Base-by-base conservation (phyloP, 2,113 vertebrate genomes). In the Xiphorhynchus elegans region DNA sequence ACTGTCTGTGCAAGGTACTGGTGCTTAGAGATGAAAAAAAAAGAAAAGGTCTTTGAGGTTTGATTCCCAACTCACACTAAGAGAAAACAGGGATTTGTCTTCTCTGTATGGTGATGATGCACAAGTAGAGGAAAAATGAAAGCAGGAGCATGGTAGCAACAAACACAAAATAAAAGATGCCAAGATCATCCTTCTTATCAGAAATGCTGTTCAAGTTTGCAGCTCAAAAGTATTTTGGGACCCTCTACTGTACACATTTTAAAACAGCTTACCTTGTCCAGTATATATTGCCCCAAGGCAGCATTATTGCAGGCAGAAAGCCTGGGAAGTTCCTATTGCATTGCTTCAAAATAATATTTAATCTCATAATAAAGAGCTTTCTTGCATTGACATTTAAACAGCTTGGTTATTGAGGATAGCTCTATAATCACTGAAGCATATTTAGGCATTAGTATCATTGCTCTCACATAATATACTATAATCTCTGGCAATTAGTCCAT, bases 401-500 rank as follows among this genome's bases (percentile, higher is more conserved):
- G 94, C 96, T 89, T 90, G 94, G 95, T 96, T 97, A 96, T 93
- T 95, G 96, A 97, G 96, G 92, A 97, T 94, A 92, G 96, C 95
- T 93, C 82, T 94, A 73, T 96, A 97, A 97, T 96, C 97, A 96
- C 95, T 96, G 97, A 96, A 97, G 97, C 97, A 96, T 97, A 96
- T 97, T 97, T 97, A 96, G 96, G 96, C 96, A 97, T 97, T 97
- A 96, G 96, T 96, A 94, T 96, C 94, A 95, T 96, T 96, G 96
- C 96, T 88, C 89, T 97, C 97, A 95, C 96, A 93, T 97, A 97
- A 97, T 97, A 97, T 96, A 96, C 96, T 96, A 90, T 97, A 97
- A 97, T 97, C 96, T 97, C 93, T 96, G 93, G 95, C 97, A 97
- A 97, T 97, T 97, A 97, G 97, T 97, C 97, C 97, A 91, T 50